Evolutionary conservation across 2,888 invertebrate genomes (phyloP), one percentile per base, ranked within the genome.

Genomic region (Cataglyphis rosenhaueri): DNA sequence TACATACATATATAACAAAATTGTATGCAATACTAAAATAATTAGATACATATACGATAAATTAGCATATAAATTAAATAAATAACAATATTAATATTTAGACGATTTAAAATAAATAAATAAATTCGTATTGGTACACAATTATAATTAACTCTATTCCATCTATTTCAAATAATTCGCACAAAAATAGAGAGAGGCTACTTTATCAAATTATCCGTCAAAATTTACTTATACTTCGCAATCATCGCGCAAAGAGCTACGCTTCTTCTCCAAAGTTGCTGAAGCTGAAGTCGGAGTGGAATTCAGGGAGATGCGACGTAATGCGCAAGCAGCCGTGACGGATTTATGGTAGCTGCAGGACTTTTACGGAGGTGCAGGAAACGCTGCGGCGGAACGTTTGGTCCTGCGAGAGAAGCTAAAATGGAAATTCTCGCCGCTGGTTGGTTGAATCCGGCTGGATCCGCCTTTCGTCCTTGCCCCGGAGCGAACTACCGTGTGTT

Each of bases 381-480:
- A 78, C 64, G 86, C 83, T 85, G 83, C 84, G 81, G 84, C 87
- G 85, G 35, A 44, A 44, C 78, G 48, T 79, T 79, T 79, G 59
- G 78, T 79, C 78, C 78, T 79, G 78, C 78, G 71, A 79, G 78
- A 88, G 88, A 81, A 85, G 89, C 84, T 85, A 87, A 89, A 85
- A 81, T 87, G 88, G 89, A 90, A 91, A 92, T 90, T 88, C 89
- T 66, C 86, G 88, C 87, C 87, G 91, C 91, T 93, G 93, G 92
- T 93, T 93, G 93, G 93, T 89, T 90, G 87, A 52, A 81, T 84
- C 86, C 89, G 90, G 91, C 93, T 90, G 52, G 52, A 52, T 52
- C 93, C 93, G 93, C 93, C 93, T 92, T 91, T 89, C 88, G 84
- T 88, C 86, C 88, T 88, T 86, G 82, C 88, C 84, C 78, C 87